These are phyloP conservation scores for Microctenopoma lineatum DNA, from an alignment of 2,797 vertebrate genomes.

Conservation along the genomic window DNA sequence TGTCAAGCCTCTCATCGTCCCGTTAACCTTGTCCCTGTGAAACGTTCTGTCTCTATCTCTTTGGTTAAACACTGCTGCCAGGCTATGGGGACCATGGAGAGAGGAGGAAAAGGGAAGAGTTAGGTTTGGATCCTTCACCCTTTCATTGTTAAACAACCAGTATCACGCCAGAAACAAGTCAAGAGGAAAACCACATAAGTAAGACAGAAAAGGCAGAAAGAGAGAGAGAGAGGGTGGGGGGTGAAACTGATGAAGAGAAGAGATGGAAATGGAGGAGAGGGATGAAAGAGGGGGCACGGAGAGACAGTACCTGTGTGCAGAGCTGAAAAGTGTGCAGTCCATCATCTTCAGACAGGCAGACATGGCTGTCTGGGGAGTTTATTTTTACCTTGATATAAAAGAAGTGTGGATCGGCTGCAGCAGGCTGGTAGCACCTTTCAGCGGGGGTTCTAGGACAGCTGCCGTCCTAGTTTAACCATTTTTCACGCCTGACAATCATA, in stretches of 20 bases:
- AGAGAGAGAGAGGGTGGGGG: background rate
- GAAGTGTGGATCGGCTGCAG: slow-evolving; percentile 48
- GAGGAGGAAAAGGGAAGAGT: background rate
- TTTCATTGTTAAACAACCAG: slow-evolving; percentile 63
- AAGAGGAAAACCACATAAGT: slow-evolving; percentile 12
- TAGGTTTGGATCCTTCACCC: slow-evolving; percentile 25
- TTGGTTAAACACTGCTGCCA: slow-evolving; percentile 70
- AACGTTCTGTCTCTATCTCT: slow-evolving; percentile 68
- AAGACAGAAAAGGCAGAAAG: slow-evolving; percentile 17
- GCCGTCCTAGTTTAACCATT: slow-evolving; percentile 45
- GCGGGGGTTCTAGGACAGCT: slow-evolving; percentile 41
- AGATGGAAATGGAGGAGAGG: slow-evolving; percentile 35
- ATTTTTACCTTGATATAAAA: slow-evolving; percentile 74
- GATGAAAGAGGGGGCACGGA: background rate
- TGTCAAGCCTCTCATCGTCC: slow-evolving; percentile 76
- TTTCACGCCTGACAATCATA: slow-evolving; percentile 29
- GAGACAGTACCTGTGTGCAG: slow-evolving; percentile 63
- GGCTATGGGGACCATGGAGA: slow-evolving; percentile 20
- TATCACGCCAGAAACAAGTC: slow-evolving; percentile 30
- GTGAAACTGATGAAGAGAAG: slow-evolving; percentile 47
- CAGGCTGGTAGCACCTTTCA: slow-evolving; percentile 44
- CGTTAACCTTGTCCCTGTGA: slow-evolving; percentile 76
- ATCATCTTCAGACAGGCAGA: slow-evolving; percentile 75
- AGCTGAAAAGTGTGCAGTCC: slow-evolving; percentile 71
- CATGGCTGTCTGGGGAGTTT: slow-evolving; percentile 73